These are phyloP conservation scores for Laodelphax striatellus DNA, from an alignment of 1,140 invertebrate species.

Conservation along the genomic window DNA sequence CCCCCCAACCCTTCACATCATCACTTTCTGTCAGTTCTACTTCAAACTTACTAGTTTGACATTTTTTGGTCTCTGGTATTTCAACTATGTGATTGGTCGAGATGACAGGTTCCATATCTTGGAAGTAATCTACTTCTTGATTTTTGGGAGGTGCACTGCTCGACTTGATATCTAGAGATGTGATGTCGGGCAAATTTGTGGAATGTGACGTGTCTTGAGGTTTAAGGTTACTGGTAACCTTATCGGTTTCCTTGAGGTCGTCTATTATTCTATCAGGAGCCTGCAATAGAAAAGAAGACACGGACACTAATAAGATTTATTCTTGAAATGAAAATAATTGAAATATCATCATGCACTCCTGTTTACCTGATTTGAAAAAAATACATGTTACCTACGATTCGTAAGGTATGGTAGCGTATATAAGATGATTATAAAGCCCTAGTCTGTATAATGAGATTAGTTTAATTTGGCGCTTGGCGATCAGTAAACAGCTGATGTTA, in stretches of 20 bases:
- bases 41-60: neutral
- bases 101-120: neutral
- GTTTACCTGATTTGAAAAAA: no score
- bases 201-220: neutral
- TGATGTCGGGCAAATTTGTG: neutral
- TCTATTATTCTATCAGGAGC: neutral
- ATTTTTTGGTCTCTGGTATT: neutral
- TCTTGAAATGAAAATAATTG: neutral
- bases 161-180: neutral
- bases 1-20: neutral
- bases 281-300: neutral
- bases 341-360: neutral
- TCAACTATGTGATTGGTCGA: neutral
- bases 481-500: no score
- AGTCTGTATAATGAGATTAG: no score
- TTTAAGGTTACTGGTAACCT: neutral
- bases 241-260: neutral
- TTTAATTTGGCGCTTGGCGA: no score
- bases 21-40: neutral
- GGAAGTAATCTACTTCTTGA: neutral
- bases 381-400: no score
- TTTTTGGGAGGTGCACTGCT: neutral
- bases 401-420: no score
- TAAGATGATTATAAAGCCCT: no score
- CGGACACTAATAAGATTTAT: no score